Percentiles rank a stretch among this genome's conserved stretches.
Evolutionary conservation across 2,888 invertebrate species (phyloP).

Genomic region (Hyalella azteca): DNA sequence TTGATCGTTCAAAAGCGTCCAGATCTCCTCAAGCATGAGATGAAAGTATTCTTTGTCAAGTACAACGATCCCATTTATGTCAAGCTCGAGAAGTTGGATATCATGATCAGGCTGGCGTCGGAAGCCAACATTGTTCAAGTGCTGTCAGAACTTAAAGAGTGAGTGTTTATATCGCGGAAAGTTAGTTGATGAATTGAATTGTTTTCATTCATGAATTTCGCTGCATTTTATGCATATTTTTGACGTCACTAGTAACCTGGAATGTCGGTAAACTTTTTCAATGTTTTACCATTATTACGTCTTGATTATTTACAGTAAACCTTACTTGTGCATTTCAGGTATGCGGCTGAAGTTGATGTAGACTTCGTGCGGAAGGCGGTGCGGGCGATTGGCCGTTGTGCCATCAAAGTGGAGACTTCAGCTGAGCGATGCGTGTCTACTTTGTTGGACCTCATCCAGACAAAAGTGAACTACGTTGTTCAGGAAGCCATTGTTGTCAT

Average conservation of each 20-base stretch:
- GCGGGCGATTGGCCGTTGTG: conserved; percentile 96
- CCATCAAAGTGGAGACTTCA: conserved; percentile 97
- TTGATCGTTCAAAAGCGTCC: conserved; percentile 98
- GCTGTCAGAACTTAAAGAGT: conserved; percentile 94
- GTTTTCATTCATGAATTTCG: too few relatives aligned
- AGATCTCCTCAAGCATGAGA: conserved; percentile 98
- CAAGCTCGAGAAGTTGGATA: conserved; percentile 96
- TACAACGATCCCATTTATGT: conserved; percentile 99
- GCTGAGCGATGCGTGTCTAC: conserved; percentile 99
- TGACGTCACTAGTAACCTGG: too few relatives aligned
- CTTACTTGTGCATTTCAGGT: too few relatives aligned
- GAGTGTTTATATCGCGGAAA: too few relatives aligned
- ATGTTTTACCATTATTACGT: too few relatives aligned
- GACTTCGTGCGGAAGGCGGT: conserved; percentile 99
- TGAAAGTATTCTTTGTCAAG: conserved; percentile 99
- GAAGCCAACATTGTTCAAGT: conserved; percentile 98
- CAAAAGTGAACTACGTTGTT: conserved; percentile 98
- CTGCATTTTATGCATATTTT: too few relatives aligned
- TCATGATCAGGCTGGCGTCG: conserved; percentile 98
- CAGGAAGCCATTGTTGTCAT: conserved; percentile 99
- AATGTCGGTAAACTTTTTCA: too few relatives aligned
- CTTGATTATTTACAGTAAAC: too few relatives aligned
- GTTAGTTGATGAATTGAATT: too few relatives aligned
- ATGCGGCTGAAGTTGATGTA: conserved; percentile 99
- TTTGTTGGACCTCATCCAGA: conserved; percentile 95